phyloP scores from a whole-genome alignment of 2,797 vertebrate genomes.

The Poecilia picta region DNA sequence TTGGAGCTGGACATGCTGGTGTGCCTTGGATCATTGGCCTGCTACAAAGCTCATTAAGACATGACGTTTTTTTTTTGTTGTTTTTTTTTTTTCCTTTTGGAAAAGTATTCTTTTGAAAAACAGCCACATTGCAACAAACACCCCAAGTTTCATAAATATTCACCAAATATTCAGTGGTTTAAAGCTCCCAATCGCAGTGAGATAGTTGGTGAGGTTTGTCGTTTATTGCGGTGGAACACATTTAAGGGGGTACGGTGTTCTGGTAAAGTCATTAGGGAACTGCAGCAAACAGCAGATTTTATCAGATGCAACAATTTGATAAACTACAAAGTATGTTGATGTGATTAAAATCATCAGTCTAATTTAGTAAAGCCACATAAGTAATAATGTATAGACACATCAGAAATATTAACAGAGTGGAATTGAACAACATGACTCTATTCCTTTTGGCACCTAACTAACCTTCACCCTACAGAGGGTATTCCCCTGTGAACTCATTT shows the following conservation, averaged over 20 bases:
- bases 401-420: too few species aligned
- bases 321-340: neutral
- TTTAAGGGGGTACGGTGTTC: neutral
- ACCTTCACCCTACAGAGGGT: too few species aligned
- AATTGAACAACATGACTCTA: too few species aligned
- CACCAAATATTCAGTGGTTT: neutral
- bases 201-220: neutral
- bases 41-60: neutral
- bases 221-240: neutral
- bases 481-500: too few species aligned
- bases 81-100: too few species aligned
- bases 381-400: too few species aligned
- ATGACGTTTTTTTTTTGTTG: neutral
- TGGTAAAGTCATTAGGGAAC: neutral
- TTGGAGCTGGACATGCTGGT: neutral
- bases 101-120: neutral
- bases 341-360: neutral
- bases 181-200: neutral
- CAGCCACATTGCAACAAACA: neutral
- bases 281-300: neutral
- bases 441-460: too few species aligned
- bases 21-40: neutral
- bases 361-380: too few species aligned
- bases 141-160: neutral
- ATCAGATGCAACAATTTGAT: neutral